A percentile compares a stretch with the other conserved stretches of the same genome.
These are phyloP conservation scores for Hypselothyrea guttata DNA, from an alignment of 2,888 invertebrate species.

Conservation along the genomic window DNA sequence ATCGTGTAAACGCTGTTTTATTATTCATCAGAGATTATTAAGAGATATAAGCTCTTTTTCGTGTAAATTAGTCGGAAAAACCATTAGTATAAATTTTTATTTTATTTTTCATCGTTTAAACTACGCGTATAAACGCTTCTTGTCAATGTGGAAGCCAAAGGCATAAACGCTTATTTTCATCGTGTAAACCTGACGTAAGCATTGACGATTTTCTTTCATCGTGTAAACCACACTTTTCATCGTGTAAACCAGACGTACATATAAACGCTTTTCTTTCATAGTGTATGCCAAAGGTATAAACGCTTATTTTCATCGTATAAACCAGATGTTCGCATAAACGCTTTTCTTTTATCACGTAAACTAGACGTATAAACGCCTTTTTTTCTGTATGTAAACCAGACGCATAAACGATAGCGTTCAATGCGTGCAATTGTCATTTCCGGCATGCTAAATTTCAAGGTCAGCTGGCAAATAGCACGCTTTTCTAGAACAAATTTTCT, in stretches of 20 bases:
- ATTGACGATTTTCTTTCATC: background rate
- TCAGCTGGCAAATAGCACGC: constrained; percentile 41
- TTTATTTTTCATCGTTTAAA: too few species aligned
- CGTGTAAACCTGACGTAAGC: too few species aligned
- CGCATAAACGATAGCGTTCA: background rate
- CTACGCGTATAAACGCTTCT: too few species aligned
- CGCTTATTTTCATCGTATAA: background rate
- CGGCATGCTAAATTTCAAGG: constrained; percentile 57
- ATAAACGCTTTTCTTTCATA: background rate
- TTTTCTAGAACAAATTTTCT: constrained; percentile 60
- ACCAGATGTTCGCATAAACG: background rate
- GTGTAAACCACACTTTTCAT: background rate
- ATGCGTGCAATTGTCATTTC: constrained; percentile 31
- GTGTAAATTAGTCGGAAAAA: too few species aligned
- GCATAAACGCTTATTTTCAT: too few species aligned
- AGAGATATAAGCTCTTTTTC: too few species aligned
- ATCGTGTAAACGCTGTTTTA: too few species aligned
- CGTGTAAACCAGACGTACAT: background rate
- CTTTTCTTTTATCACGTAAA: background rate
- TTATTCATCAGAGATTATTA: too few species aligned
- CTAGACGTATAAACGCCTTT: too few species aligned
- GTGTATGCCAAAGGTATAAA: too few species aligned
- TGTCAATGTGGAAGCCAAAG: too few species aligned
- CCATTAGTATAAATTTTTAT: too few species aligned
- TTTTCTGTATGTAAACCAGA: background rate